Evolutionary conservation across 1,140 invertebrate genomes (phyloP).

Genomic region (Drosophila serrata): DNA sequence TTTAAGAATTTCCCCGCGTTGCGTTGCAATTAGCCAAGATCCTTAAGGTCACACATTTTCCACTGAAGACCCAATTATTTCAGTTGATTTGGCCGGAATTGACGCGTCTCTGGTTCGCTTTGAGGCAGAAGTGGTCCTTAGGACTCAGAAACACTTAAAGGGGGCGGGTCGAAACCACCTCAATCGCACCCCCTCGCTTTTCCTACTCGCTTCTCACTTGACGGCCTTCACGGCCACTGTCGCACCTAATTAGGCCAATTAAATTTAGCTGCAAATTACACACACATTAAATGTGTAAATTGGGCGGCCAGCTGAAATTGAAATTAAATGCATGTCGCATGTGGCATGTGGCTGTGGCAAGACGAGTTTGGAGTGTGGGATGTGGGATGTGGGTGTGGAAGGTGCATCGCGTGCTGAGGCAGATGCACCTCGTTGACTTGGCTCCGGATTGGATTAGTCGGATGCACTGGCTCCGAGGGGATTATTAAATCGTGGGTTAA

Average conservation of each 20-base stretch:
- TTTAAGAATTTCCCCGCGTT: not conserved
- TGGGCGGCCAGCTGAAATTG: conserved; percentile 20
- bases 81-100: conserved; percentile 23
- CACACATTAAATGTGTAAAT: conserved; percentile 38
- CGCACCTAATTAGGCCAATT: conserved; percentile 45
- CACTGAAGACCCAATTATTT: conserved; percentile 31
- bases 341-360: conserved; percentile 4
- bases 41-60: not conserved
- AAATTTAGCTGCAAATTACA: conserved; percentile 47
- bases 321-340: conserved; percentile 35
- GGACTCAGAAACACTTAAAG: conserved; percentile 22
- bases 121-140: conserved; percentile 17
- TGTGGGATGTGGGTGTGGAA: too few relatives aligned
- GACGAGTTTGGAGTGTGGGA: not conserved
- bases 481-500: conserved; percentile 19
- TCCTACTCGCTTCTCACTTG: too few relatives aligned
- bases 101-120: conserved; percentile 28
- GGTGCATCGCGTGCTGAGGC: conserved; percentile 10
- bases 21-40: not conserved
- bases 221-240: conserved; percentile 21
- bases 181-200: not conserved
- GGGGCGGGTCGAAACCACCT: not conserved
- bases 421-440: conserved; percentile 20
- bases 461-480: conserved; percentile 8
- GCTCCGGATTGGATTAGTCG: conserved; percentile 11